These are phyloP conservation scores for Piliocolobus tephrosceles DNA, from an alignment of 2,113 vertebrate species.

Conservation along the genomic window DNA sequence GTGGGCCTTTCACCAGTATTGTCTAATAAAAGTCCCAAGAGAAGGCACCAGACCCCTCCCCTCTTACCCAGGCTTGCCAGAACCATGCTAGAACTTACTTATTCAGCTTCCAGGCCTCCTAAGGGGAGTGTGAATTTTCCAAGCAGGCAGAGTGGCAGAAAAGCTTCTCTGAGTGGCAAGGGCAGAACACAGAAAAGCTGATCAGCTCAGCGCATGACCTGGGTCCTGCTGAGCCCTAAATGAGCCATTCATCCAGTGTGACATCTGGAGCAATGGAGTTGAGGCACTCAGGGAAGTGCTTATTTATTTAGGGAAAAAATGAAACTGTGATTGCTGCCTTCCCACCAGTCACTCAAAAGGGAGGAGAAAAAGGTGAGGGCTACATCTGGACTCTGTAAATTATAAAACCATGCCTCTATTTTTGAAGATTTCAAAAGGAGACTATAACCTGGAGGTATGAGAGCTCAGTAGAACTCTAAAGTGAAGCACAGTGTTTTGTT, in stretches of 20 bases:
- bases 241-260: constrained; percentile 37
- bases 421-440: neutral
- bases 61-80: constrained; percentile 27
- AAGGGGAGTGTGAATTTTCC: neutral
- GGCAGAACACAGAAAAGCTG: constrained; percentile 3
- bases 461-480: neutral
- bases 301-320: neutral
- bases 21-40: neutral
- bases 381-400: constrained; percentile 53
- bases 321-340: neutral
- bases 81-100: neutral
- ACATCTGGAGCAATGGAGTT: neutral
- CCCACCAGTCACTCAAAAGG: neutral
- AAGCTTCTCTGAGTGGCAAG: constrained; percentile 26
- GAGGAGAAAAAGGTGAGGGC: neutral
- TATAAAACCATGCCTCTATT: constrained; percentile 3
- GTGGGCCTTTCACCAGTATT: neutral
- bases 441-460: neutral
- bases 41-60: neutral
- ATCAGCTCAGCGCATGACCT: neutral
- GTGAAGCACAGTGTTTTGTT: neutral
- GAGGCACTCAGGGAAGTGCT: neutral
- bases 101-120: neutral
- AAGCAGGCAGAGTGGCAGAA: neutral
- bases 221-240: constrained; percentile 47